A percentile compares a stretch with the other conserved stretches of the same genome.
Conservation (phyloP, 2,113 vertebrate species). For the Trogon surrucura region DNA sequence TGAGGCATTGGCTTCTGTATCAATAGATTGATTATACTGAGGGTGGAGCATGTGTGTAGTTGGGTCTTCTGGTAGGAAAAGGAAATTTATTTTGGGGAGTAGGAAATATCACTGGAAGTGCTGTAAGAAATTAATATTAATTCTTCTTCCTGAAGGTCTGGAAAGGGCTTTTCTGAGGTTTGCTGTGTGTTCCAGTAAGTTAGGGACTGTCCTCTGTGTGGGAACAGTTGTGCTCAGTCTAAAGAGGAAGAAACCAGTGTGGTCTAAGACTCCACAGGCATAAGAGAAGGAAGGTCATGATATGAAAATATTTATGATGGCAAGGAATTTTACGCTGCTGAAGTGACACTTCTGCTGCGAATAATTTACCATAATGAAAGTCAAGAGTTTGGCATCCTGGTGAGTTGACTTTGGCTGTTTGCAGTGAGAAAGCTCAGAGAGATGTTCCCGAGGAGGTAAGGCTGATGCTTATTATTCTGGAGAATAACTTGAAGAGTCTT, state of each 20-base stretch:
- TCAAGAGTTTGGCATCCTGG: not conserved
- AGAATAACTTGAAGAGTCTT: not conserved
- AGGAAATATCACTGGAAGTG: not conserved
- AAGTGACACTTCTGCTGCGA: constrained; percentile 1
- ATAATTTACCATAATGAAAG: constrained; percentile 33
- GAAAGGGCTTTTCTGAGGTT: not conserved
- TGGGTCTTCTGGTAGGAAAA: not conserved
- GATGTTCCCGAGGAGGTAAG: not conserved
- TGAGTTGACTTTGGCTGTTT: not conserved
- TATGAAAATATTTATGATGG: constrained; percentile 29
- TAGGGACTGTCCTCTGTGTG: not conserved
- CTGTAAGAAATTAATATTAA: not conserved
- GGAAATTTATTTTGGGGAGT: not conserved
- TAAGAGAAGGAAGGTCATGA: not conserved
- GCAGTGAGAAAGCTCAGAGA: not conserved
- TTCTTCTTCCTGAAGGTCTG: not conserved
- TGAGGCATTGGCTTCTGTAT: not conserved
- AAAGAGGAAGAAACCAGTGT: not conserved
- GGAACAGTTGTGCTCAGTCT: not conserved
- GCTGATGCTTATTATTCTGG: not conserved
- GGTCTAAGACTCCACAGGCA: not conserved
- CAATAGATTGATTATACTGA: not conserved
- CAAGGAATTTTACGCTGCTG: not conserved
- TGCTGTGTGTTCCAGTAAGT: not conserved
- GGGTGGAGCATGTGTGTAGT: not conserved